Evolutionary conservation across 1,140 invertebrate genomes (phyloP).

Genomic region (Hyposmocoma kahamanoa): DNA sequence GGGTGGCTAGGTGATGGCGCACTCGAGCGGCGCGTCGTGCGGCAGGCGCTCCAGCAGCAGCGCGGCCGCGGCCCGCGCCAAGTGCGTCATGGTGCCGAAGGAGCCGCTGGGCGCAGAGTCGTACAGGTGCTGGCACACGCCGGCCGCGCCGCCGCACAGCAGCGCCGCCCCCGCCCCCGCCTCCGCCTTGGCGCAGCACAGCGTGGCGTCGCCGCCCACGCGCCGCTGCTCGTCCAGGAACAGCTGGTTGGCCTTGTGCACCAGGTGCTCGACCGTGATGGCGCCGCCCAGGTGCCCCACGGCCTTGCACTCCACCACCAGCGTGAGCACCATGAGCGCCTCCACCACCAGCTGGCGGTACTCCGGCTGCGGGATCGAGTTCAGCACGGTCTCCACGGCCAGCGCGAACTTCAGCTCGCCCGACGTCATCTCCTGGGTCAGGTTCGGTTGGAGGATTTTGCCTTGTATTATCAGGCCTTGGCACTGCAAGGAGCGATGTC

Average conservation of each 20-base stretch:
- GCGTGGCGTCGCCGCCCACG: constrained; percentile 90
- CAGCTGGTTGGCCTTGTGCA: constrained; percentile 94
- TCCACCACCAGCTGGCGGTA: constrained; percentile 98
- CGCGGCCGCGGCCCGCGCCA: constrained; percentile 88
- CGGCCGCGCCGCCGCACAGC: constrained; percentile 92
- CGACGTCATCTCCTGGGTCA: constrained; percentile 98
- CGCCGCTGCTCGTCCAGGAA: constrained; percentile 96
- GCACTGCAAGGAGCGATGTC: constrained; percentile 77
- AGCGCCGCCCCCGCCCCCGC: constrained; percentile 78
- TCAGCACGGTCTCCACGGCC: constrained; percentile 97
- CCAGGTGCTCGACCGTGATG: constrained; percentile 94
- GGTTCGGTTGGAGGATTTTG: constrained; percentile 88
- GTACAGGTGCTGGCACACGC: constrained; percentile 97
- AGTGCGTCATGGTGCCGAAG: constrained; percentile 98
- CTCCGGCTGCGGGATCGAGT: constrained; percentile 97
- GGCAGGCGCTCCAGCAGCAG: constrained; percentile 83
- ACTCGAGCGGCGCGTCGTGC: constrained; percentile 85
- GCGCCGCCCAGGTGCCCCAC: constrained; percentile 83
- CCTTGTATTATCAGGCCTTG: constrained; percentile 94
- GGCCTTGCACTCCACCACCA: constrained; percentile 93
- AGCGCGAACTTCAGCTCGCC: constrained; percentile 99
- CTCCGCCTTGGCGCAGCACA: constrained; percentile 90
- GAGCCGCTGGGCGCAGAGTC: constrained; percentile 97
- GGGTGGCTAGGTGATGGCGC: constrained; percentile 81
- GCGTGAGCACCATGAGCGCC: constrained; percentile 95